Evolutionary conservation across 2,888 invertebrate species (phyloP).

Genomic region (Eilema sororculum): DNA sequence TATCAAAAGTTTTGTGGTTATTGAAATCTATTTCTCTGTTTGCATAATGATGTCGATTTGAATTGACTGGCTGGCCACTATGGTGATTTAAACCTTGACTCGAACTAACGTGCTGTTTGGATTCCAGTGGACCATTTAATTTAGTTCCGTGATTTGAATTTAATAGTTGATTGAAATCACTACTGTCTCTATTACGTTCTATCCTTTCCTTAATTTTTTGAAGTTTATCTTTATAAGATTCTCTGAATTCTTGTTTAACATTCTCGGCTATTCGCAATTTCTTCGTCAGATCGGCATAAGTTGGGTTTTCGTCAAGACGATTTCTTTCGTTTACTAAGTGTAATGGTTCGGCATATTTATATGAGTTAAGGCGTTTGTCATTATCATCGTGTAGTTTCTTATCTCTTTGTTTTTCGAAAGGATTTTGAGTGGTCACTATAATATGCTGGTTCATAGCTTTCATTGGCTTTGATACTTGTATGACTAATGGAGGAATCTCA

Average conservation of each 20-base stretch:
- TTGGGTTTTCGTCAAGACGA: constrained; percentile 17
- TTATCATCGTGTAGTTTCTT: constrained; percentile 19
- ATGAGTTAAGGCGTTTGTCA: constrained; percentile 24
- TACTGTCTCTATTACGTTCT: constrained; percentile 11
- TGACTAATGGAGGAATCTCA: constrained; percentile 70
- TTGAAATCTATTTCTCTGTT: background rate
- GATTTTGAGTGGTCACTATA: constrained; percentile 59
- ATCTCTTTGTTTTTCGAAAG: constrained; percentile 25
- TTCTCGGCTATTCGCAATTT: constrained; percentile 17
- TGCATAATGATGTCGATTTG: constrained; percentile 4
- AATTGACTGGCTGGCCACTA: background rate
- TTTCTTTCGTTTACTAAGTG: constrained; percentile 14
- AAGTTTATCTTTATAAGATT: constrained; percentile 19
- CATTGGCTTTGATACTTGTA: constrained; percentile 62
- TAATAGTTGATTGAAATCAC: background rate
- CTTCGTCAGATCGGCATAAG: constrained; percentile 23
- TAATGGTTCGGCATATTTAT: constrained; percentile 11
- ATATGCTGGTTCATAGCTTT: constrained; percentile 69
- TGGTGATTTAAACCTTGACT: background rate
- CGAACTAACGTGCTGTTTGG: background rate
- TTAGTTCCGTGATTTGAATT: background rate
- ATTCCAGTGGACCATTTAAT: background rate
- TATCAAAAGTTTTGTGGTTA: constrained; percentile 4
- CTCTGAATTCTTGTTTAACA: constrained; percentile 16
- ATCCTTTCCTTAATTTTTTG: constrained; percentile 21